phyloP scores from a whole-genome alignment of 1,140 invertebrate genomes.

The Leptonema lineaticorne region DNA sequence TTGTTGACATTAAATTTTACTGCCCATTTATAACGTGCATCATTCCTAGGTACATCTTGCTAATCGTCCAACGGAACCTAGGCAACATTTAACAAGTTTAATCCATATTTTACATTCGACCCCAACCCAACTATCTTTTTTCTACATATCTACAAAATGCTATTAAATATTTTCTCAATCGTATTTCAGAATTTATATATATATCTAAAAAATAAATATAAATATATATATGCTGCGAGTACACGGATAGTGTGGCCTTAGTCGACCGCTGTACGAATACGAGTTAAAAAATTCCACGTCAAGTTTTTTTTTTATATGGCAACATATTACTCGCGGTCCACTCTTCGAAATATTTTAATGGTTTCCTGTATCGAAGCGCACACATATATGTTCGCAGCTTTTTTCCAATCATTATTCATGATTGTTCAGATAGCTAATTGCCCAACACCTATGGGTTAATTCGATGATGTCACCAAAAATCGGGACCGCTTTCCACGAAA shows the following conservation, averaged over 20 bases:
- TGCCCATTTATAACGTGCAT: no score
- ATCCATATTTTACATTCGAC: no score
- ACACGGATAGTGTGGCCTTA: background rate
- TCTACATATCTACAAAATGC: no score
- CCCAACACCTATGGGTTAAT: constrained; percentile 11
- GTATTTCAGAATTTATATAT: no score
- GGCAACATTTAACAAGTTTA: no score
- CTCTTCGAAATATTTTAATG: constrained; percentile 19
- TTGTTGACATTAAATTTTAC: background rate
- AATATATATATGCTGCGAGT: no score
- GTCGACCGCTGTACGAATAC: constrained; percentile 7
- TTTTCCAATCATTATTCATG: constrained; percentile 16
- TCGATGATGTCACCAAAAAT: constrained; percentile 5
- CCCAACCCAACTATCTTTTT: no score
- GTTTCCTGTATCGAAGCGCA: constrained; percentile 17
- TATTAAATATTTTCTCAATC: no score
- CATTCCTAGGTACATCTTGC: no score
- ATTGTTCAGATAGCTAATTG: constrained; percentile 15
- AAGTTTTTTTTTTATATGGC: constrained; percentile 9
- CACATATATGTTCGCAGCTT: constrained; percentile 9
- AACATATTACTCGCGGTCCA: constrained; percentile 4
- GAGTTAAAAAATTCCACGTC: constrained; percentile 4
- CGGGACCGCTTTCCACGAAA: background rate
- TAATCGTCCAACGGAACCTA: no score
- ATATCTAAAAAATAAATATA: no score